Conservation (phyloP, 2,113 vertebrate species). For the Piaya cayana region DNA sequence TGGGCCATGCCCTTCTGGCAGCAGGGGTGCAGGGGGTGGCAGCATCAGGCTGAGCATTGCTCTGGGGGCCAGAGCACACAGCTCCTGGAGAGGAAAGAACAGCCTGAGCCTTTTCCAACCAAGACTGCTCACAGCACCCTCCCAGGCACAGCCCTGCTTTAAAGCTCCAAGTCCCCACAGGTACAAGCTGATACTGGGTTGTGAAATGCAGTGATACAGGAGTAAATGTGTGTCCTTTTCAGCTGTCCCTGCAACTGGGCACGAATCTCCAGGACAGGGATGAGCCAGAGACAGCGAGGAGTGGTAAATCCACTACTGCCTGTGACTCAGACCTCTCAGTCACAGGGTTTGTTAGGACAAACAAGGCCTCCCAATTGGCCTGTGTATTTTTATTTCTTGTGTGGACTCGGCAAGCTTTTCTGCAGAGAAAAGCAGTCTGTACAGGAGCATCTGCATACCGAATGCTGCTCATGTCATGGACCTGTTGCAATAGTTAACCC, state of each 20-base stretch:
- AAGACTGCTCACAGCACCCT: neutral
- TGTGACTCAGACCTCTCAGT: constrained; percentile 11
- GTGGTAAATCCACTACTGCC: neutral
- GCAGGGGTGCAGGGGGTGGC: neutral
- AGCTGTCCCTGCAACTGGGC: neutral
- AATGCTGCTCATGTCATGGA: neutral
- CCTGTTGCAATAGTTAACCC: neutral
- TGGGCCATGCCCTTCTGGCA: neutral
- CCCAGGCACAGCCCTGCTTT: neutral
- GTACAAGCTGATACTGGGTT: neutral
- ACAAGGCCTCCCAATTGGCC: neutral
- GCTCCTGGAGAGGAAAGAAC: neutral
- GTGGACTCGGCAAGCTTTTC: neutral
- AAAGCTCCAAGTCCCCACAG: constrained; percentile 26
- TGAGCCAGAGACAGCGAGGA: neutral
- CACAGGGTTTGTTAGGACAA: constrained; percentile 9
- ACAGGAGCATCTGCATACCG: neutral
- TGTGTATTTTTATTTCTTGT: constrained; percentile 25
- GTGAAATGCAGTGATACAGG: neutral
- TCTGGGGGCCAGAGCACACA: neutral
- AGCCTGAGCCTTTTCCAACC: neutral
- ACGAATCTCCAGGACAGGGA: neutral
- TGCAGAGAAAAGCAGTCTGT: neutral
- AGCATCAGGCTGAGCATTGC: neutral
- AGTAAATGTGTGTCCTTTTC: neutral